Evolutionary conservation across 1,140 invertebrate genomes (phyloP).

Genomic region (Calephelis nemesis): DNA sequence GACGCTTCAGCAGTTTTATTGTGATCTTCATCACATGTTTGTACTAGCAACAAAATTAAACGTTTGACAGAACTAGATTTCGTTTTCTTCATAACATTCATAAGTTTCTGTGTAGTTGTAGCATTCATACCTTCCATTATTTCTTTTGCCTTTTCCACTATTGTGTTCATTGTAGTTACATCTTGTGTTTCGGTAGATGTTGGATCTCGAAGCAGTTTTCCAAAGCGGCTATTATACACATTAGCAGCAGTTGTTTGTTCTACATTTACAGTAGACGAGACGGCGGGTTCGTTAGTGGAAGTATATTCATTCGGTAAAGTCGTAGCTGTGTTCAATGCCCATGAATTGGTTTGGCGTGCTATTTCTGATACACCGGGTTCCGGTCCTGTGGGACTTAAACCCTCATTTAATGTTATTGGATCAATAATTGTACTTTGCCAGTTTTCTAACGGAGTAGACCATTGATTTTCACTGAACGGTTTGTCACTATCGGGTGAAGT

Average conservation of each 20-base stretch:
- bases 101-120: conserved; percentile 85
- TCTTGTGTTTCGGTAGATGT: conserved; percentile 63
- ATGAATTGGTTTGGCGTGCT: conserved; percentile 29
- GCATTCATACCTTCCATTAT: conserved; percentile 88
- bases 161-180: conserved; percentile 76
- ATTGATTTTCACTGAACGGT: conserved; percentile 57
- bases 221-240: conserved; percentile 44
- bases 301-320: conserved; percentile 28
- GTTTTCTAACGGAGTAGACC: conserved; percentile 63
- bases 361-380: conserved; percentile 31
- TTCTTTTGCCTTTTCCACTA: conserved; percentile 83
- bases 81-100: conserved; percentile 89
- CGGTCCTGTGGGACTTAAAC: conserved; percentile 61
- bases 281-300: conserved; percentile 36
- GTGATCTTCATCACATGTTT: conserved; percentile 86
- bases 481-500: conserved; percentile 64
- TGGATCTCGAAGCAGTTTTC: conserved; percentile 53
- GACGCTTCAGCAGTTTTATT: conserved; percentile 83
- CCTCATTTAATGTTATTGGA: conserved; percentile 86
- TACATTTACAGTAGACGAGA: conserved; percentile 48
- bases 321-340: conserved; percentile 28
- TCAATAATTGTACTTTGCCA: conserved; percentile 85
- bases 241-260: conserved; percentile 43
- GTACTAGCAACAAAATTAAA: conserved; percentile 87
- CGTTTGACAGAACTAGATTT: conserved; percentile 87